Percentiles rank a stretch among this genome's conserved stretches.
phyloP scores from a whole-genome alignment of 1,140 invertebrate genomes.

The Centruroides sculpturatus region DNA sequence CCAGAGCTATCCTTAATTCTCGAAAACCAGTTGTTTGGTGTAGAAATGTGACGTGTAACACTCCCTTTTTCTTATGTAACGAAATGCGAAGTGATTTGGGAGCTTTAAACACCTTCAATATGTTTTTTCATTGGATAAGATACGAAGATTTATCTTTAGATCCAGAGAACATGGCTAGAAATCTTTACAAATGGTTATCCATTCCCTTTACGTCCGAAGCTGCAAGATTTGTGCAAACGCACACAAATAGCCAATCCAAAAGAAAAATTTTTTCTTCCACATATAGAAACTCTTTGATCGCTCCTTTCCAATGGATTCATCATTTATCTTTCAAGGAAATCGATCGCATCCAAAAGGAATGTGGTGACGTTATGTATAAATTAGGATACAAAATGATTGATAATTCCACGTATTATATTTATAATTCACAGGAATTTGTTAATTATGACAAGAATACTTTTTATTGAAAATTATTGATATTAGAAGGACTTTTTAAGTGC shows the following conservation, averaged over 20 bases:
- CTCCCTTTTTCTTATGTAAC: slow-evolving; percentile 54
- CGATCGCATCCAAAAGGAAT: slow-evolving; percentile 1
- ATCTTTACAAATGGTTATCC: slow-evolving; percentile 61
- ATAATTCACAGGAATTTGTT: no score
- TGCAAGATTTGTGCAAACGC: slow-evolving; percentile 14
- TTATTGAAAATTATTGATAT: no score
- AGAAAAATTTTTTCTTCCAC: slow-evolving; percentile 11
- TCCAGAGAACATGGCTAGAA: slow-evolving; percentile 48
- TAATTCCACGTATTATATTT: not conserved
- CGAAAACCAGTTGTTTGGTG: slow-evolving; percentile 71
- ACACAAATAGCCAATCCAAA: slow-evolving; percentile 10
- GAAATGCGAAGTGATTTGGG: slow-evolving; percentile 63
- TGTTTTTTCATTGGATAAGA: slow-evolving; percentile 39
- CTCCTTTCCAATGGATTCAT: slow-evolving; percentile 4
- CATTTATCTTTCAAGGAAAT: slow-evolving; percentile 3
- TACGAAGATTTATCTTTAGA: slow-evolving; percentile 72
- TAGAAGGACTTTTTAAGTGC: no score
- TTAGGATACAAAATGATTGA: slow-evolving; percentile 5
- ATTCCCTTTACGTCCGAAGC: slow-evolving; percentile 26
- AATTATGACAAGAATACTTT: no score
- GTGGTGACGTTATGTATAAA: not conserved
- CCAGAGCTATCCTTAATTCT: slow-evolving; percentile 69
- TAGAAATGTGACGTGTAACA: slow-evolving; percentile 62
- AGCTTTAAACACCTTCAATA: slow-evolving; percentile 47
- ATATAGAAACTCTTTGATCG: slow-evolving; percentile 4